These are phyloP conservation scores for Suncus etruscus DNA, from an alignment of 2,113 vertebrate species.

Conservation along the genomic window DNA sequence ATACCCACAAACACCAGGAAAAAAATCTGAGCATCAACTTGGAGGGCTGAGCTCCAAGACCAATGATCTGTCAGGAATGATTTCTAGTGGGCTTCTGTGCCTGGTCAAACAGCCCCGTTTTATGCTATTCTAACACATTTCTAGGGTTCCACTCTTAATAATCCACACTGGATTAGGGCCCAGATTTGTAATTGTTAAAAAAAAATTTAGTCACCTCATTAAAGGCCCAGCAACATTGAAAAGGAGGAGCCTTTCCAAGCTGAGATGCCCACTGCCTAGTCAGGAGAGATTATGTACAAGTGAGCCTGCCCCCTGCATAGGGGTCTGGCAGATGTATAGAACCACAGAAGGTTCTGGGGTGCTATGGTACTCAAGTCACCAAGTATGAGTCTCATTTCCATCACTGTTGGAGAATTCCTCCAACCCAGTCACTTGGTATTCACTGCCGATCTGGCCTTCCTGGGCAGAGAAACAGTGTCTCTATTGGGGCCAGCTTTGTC, in stretches of 20 bases:
- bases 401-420: not conserved
- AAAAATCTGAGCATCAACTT: not conserved
- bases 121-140: not conserved
- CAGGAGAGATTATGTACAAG: not conserved
- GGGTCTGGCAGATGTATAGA: fast-evolving
- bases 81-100: not conserved
- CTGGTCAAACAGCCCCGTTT: not conserved
- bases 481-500: constrained; percentile 20
- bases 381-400: not conserved
- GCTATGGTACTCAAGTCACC: not conserved
- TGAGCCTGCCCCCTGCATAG: not conserved
- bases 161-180: not conserved
- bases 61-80: not conserved
- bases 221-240: not conserved
- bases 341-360: not conserved
- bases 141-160: not conserved
- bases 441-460: too few relatives aligned
- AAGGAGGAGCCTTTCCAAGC: too few relatives aligned
- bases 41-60: not conserved
- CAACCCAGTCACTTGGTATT: not conserved
- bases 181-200: not conserved
- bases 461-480: too few relatives aligned
- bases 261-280: not conserved
- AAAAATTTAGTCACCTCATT: not conserved
- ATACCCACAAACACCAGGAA: not conserved